Conservation (phyloP, 2,888 invertebrate genomes). For the Apamea crenata region DNA sequence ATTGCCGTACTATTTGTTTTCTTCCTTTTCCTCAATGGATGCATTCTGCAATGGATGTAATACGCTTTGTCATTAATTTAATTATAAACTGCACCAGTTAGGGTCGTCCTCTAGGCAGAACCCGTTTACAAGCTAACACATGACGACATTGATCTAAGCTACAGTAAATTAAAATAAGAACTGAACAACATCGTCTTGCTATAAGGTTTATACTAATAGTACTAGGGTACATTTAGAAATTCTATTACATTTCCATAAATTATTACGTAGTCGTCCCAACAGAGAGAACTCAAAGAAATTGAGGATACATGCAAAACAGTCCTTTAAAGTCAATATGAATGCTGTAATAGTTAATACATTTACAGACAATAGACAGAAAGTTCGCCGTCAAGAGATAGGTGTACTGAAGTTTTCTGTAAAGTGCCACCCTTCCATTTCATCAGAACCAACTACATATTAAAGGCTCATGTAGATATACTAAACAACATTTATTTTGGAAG, state of each 20-base stretch:
- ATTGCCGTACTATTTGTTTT: constrained; percentile 85
- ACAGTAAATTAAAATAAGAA: constrained; percentile 75
- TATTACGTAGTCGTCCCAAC: constrained; percentile 62
- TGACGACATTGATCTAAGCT: constrained; percentile 86
- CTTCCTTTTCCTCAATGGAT: constrained; percentile 85
- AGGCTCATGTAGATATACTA: constrained; percentile 80
- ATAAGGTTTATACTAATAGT: constrained; percentile 68
- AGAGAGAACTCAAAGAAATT: constrained; percentile 71
- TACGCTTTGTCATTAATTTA: constrained; percentile 80
- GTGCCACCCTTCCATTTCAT: constrained; percentile 77
- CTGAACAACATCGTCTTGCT: constrained; percentile 64
- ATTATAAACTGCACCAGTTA: constrained; percentile 62
- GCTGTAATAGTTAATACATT: constrained; percentile 58
- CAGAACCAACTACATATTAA: constrained; percentile 78
- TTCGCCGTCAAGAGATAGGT: constrained; percentile 69
- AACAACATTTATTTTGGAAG: constrained; percentile 90
- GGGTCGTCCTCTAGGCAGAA: constrained; percentile 67
- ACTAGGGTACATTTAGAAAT: constrained; percentile 70
- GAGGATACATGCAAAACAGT: constrained; percentile 81
- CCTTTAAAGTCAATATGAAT: constrained; percentile 55
- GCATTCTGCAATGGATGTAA: constrained; percentile 89
- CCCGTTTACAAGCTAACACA: constrained; percentile 79
- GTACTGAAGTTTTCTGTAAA: constrained; percentile 69
- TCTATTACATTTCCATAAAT: constrained; percentile 65
- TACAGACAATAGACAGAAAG: constrained; percentile 65